These are phyloP conservation scores for Prunella fulvescens DNA, from an alignment of 2,113 vertebrate genomes.

Conservation along the genomic window DNA sequence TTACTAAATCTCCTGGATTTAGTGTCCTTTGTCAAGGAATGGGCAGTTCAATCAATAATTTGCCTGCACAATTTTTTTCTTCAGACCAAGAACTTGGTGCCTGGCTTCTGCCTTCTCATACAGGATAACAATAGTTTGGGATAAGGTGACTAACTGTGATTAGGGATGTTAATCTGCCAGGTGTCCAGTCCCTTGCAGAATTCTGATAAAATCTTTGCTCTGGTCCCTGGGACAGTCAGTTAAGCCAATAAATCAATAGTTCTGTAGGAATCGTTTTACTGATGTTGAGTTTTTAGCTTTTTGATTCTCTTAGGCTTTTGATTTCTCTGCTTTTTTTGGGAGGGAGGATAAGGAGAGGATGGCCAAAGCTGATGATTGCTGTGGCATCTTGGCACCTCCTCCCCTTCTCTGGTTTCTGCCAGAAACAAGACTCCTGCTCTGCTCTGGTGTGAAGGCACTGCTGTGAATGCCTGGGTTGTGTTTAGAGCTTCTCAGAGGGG, in stretches of 20 bases:
- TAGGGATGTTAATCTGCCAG: background rate
- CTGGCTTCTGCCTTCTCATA: background rate
- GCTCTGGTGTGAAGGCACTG: background rate
- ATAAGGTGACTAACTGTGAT: background rate
- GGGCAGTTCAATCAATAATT: background rate
- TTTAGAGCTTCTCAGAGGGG: background rate
- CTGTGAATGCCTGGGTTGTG: background rate
- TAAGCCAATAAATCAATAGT: background rate
- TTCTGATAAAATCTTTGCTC: background rate
- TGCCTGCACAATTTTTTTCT: background rate
- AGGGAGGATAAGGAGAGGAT: background rate
- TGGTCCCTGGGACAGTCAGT: background rate
- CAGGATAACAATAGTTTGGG: background rate
- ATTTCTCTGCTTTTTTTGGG: background rate
- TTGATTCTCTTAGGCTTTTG: slow-evolving; percentile 17
- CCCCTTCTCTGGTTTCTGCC: slow-evolving; percentile 1
- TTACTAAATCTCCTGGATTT: slow-evolving; percentile 22
- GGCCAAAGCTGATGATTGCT: background rate
- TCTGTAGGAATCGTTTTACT: background rate
- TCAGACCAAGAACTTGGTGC: background rate
- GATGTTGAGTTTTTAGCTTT: slow-evolving; percentile 29
- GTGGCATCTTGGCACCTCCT: background rate
- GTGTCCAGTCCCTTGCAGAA: background rate
- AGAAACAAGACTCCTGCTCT: background rate
- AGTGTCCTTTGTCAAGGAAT: background rate